Evolutionary conservation across 2,888 invertebrate species (phyloP), one percentile per base, ranked within the genome.

Genomic region (Eupeodes latifasciatus): DNA sequence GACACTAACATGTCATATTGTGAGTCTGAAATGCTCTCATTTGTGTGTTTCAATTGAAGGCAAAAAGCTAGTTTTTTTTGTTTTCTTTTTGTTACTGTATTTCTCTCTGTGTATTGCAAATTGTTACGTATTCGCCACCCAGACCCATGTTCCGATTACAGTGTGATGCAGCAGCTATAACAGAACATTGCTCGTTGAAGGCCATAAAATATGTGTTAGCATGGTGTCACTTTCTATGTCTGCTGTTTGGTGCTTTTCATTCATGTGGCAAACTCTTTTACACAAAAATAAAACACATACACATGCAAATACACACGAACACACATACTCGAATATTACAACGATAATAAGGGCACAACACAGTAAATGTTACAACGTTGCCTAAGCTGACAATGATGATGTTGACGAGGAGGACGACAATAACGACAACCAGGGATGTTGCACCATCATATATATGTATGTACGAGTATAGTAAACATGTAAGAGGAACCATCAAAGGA

Each of bases 1-100:
- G 88, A 88, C 88, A 88, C 84, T 84, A 72, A 87, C 83, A 77
- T 81, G 84, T 84, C 88, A 81, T 59, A 84, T 84, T 84, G 88
- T 81, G 62, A 62, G 77, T 71, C 64, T 78, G 81, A 84, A 88
- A 81, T 81, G 88, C 67, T 84, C 81, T 88, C 84, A 84, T 88
- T 88, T 88, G 84, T 88, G 78, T 81, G 47, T 87, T 77, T 66
- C 76, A 84, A 87, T 88, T 88, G 84, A 84, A 78, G 84, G 69
- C 64, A 78, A 55, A 47, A 55, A 67, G 49, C n/a, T 74, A 64
- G 40, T 79, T 19, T 19, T 19, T 27, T 69, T 61, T 47, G 72
- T 72, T 53, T 72, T 34, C 4, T 66, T 55, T 62, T 34, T 19
- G 16, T 27, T 78, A 11, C 19, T 14, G 7, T 55, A 27, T 71